Conservation (phyloP, 2,888 invertebrate species). For the Byasa hedistus region DNA sequence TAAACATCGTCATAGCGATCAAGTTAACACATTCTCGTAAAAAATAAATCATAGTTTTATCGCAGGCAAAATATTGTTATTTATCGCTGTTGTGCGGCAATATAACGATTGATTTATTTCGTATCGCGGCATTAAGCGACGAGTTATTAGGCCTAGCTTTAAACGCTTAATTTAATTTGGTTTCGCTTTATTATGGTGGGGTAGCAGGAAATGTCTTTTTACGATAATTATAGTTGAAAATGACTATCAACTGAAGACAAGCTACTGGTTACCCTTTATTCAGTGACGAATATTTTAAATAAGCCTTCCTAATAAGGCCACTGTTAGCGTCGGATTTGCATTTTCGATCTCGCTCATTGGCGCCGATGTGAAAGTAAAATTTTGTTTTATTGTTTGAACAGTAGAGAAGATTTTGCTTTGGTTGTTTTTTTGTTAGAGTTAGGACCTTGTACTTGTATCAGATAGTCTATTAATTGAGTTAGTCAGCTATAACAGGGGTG, state of each 20-base stretch:
- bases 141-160: slow-evolving; percentile 41
- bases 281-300: slow-evolving; percentile 52
- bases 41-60: too few species aligned
- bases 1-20: too few species aligned
- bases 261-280: slow-evolving; percentile 48
- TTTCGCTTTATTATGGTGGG: slow-evolving; percentile 42
- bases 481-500: slow-evolving; percentile 55
- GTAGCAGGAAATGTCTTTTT: slow-evolving; percentile 54
- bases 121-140: neutral
- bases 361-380: slow-evolving; percentile 32
- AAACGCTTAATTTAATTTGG: slow-evolving; percentile 38
- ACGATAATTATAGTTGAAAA: slow-evolving; percentile 59
- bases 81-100: neutral
- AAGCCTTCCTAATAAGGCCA: slow-evolving; percentile 50
- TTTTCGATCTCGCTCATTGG: slow-evolving; percentile 44
- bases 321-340: slow-evolving; percentile 47
- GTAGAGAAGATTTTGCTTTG: slow-evolving; percentile 32
- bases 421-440: slow-evolving; percentile 34
- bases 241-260: slow-evolving; percentile 52
- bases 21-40: too few species aligned
- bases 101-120: neutral
- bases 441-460: slow-evolving; percentile 33
- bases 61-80: neutral
- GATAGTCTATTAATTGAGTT: slow-evolving; percentile 55
- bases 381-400: slow-evolving; percentile 25